phyloP scores from a whole-genome alignment of 1,140 invertebrate genomes.

The Anastrepha obliqua region DNA sequence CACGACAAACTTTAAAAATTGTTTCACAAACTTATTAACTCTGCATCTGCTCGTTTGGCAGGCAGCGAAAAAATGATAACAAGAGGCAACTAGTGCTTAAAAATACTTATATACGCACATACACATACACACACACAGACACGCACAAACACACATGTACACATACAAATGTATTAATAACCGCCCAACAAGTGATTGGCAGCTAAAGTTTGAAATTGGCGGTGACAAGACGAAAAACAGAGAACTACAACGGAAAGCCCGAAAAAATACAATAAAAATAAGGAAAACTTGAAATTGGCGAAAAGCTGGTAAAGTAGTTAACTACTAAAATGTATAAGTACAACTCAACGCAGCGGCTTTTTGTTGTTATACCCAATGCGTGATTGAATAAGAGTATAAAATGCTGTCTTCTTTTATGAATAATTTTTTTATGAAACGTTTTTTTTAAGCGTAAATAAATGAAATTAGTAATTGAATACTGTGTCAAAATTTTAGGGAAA shows the following conservation, averaged over 20 bases:
- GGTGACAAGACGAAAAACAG: neutral
- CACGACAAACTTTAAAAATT: neutral
- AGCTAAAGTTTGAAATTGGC: conserved; percentile 17
- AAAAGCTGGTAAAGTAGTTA: neutral
- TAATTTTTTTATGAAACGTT: too few relatives aligned
- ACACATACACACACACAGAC: too few relatives aligned
- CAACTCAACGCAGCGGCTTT: neutral
- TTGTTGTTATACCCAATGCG: neutral
- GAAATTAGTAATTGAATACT: too few relatives aligned
- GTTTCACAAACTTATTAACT: neutral
- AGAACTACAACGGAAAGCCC: neutral
- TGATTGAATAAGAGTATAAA: too few relatives aligned
- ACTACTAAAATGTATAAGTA: neutral
- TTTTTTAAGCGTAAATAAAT: too few relatives aligned
- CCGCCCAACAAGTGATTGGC: conserved; percentile 2
- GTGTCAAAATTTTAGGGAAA: too few relatives aligned
- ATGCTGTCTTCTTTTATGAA: too few relatives aligned
- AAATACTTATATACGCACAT: neutral
- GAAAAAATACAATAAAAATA: neutral
- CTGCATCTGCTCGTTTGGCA: neutral
- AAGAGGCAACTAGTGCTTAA: conserved; percentile 14
- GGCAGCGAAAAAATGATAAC: conserved; percentile 33
- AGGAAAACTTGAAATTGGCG: neutral
- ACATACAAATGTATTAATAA: neutral
- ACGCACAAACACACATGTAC: too few relatives aligned